Evolutionary conservation across 2,113 vertebrate species (phyloP), one percentile per base, ranked within the genome.

Genomic region (Mixornis gularis): DNA sequence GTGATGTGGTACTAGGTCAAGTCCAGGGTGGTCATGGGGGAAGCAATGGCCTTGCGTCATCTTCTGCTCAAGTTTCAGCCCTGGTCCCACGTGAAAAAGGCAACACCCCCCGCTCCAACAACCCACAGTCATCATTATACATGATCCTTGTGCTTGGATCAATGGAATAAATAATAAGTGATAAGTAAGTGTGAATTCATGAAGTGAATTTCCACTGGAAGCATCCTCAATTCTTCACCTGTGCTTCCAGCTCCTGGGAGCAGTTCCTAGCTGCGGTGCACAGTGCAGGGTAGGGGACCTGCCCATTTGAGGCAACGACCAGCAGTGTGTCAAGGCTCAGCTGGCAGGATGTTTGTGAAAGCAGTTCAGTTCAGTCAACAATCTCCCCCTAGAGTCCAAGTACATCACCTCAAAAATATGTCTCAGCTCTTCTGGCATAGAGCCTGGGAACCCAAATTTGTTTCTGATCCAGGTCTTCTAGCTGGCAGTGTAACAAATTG

Each of bases 351-450:
- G 70, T 84, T 91, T 91, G 77, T 82, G 78, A 95, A 92, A 95
- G 86, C 93, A 91, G 93, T 70, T 88, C 72, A 34, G 29, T 72
- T 83, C 40, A 78, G 89, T 71, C 79, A 89, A 92, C 86, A 90
- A 90, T 90, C 69, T 91, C 52, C 87, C 94, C 79, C 87, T 76
- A 84, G 92, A 92, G 92, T 69, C 85, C 64, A 65, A 80, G 87
- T 93, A 90, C 89, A 87, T 95, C 93, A 96, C 93, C 93, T 95
- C 95, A 53, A 91, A 96, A 96, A 88, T 94, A 95, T 92, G 92
- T 95, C 89, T 95, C 93, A 79, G 87, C 79, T 93, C 82, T 80
- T 64, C 94, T 96, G 93, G 93, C 93, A 2, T 0, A 4, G 20
- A 94, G 93, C 93, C 95, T 96, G 94, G 89, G 95, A 96, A 94